Conservation (phyloP, 2,888 invertebrate species). For the Tachystola acroxantha region DNA sequence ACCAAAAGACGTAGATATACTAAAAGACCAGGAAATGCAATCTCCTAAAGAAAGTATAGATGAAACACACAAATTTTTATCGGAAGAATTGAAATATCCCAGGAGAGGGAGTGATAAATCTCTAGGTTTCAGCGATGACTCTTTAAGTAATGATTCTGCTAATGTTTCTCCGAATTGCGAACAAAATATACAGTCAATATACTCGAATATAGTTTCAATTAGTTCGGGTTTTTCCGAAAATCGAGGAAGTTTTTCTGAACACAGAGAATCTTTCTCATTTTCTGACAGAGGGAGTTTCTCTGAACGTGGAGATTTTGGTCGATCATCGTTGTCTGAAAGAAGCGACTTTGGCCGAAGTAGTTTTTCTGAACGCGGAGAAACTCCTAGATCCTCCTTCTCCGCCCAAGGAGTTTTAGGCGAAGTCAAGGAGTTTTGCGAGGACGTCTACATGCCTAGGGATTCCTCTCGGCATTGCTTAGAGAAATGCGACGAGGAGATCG, state of each 20-base stretch:
- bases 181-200: slow-evolving; percentile 66
- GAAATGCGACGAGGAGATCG: slow-evolving; percentile 49
- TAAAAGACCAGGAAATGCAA: slow-evolving; percentile 58
- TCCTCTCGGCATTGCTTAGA: slow-evolving; percentile 43
- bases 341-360: slow-evolving; percentile 72
- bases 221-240: slow-evolving; percentile 80
- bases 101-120: slow-evolving; percentile 84
- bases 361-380: slow-evolving; percentile 67
- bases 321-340: slow-evolving; percentile 72
- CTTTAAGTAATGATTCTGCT: slow-evolving; percentile 82
- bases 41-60: slow-evolving; percentile 48
- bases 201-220: slow-evolving; percentile 74
- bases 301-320: slow-evolving; percentile 61
- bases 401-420: slow-evolving; percentile 66
- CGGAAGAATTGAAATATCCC: slow-evolving; percentile 65
- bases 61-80: slow-evolving; percentile 35
- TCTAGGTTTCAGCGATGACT: slow-evolving; percentile 84
- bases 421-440: slow-evolving; percentile 63
- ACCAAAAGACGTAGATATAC: slow-evolving; percentile 21
- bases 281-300: slow-evolving; percentile 70
- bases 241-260: slow-evolving; percentile 69
- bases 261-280: slow-evolving; percentile 67
- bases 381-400: slow-evolving; percentile 65
- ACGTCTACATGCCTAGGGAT: slow-evolving; percentile 59
- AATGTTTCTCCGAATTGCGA: slow-evolving; percentile 77